Base-by-base conservation (phyloP, 2,888 invertebrate genomes). In the Drosophila tanythrix region DNA sequence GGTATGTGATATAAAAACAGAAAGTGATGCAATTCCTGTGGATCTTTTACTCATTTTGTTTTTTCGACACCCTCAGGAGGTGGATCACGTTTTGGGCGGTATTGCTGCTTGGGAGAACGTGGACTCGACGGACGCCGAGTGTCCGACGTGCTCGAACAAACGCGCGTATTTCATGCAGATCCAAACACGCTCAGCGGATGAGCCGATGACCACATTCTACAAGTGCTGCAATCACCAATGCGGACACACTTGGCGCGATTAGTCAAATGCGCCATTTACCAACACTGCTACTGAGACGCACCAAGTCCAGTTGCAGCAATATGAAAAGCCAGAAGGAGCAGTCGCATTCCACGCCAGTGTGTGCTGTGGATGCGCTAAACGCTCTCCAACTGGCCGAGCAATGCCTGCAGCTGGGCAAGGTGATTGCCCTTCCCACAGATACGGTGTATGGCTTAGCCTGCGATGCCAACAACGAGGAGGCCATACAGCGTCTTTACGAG, bases 191-290 rank as follows among this genome's bases (percentile, higher is more conserved):
- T 99, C 99, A 21, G 99, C 99, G 40, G 99, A 99, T 93, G 99
- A 99, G 93, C 99, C 99, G 0, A 99, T 99, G 99, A 99, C 99
- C 11, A 99, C 97, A 18, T 99, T 99, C 93, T 99, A 99, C 93
- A 97, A 98, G 91, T 99, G 99, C 92, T 98, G 98, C 91, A 97
- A 97, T 92, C 95, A 96, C 88, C 94, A 96, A 81, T 99, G 99
- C 94, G 96, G 96, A 33, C 96, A 99, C 93, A 96, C 97, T 82
- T 99, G 99, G 99, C 95, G 98, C 83, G 79, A 79, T 18, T 79
- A 79, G 99, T 99, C 91, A 97, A 95, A 88, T 83, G 87, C 76
- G 68, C 59, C 59, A 48, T 27, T 11, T 75, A 40, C 69, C 56
- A 29, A 40, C 18, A 1, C n/a, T 76, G 13, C 10, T 81, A 1